A percentile compares a stretch with the other conserved stretches of the same genome.
Evolutionary conservation across 2,888 invertebrate species (phyloP).

Genomic region (Metalampra italica): DNA sequence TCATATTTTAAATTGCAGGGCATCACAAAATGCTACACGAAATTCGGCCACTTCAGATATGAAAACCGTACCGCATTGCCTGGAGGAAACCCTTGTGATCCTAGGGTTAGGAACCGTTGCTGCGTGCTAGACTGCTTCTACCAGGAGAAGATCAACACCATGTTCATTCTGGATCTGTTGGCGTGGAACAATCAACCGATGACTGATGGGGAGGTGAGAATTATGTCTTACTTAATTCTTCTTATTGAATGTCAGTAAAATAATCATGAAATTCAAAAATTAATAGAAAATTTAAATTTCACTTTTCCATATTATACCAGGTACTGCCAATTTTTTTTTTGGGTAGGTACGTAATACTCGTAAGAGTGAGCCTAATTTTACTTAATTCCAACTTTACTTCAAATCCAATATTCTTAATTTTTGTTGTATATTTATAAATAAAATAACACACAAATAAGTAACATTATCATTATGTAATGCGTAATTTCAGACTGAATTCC

Average conservation of each 20-base stretch:
- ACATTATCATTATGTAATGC: neutral
- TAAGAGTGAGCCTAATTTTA: too few species aligned
- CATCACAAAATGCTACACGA: conserved; percentile 83
- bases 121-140: conserved; percentile 93
- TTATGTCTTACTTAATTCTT: neutral
- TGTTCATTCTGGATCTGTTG: conserved; percentile 90
- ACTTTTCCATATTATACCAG: too few species aligned
- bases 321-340: too few species aligned
- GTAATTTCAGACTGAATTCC: conserved; percentile 83
- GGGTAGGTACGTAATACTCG: too few species aligned
- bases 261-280: too few species aligned
- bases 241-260: neutral
- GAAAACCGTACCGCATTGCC: conserved; percentile 83
- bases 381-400: too few species aligned
- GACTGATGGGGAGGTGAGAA: conserved; percentile 84
- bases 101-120: conserved; percentile 50
- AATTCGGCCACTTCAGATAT: conserved; percentile 78
- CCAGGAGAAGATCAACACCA: conserved; percentile 75
- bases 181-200: conserved; percentile 87
- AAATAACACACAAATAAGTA: too few species aligned
- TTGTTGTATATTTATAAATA: too few species aligned
- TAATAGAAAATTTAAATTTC: too few species aligned
- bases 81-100: conserved; percentile 77
- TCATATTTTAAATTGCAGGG: conserved; percentile 72
- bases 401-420: too few species aligned